These are phyloP conservation scores for Cheilosia soror DNA, from an alignment of 2,888 invertebrate species.

Conservation along the genomic window DNA sequence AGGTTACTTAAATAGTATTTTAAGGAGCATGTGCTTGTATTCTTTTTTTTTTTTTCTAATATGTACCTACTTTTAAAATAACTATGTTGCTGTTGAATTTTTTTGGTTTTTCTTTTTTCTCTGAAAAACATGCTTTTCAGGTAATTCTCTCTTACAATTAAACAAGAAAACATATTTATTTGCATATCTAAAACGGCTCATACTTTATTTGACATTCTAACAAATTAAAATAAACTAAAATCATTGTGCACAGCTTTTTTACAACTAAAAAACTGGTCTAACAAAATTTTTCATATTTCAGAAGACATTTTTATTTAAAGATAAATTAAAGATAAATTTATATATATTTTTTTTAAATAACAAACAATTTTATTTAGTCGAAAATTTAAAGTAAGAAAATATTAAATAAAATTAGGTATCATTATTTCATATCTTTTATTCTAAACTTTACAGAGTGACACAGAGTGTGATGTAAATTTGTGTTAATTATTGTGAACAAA, in stretches of 20 bases:
- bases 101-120: neutral
- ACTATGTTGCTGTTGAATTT: slow-evolving; percentile 3
- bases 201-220: slow-evolving; percentile 14
- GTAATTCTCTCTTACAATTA: neutral
- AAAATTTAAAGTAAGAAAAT: slow-evolving; percentile 18
- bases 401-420: slow-evolving; percentile 52
- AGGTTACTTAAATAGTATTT: neutral
- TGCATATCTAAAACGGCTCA: neutral
- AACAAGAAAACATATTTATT: slow-evolving; percentile 6
- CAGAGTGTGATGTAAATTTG: neutral
- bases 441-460: slow-evolving; percentile 26
- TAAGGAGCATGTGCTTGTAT: slow-evolving; percentile 31
- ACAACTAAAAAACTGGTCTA: neutral
- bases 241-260: slow-evolving; percentile 76
- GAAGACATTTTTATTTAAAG: slow-evolving; percentile 7
- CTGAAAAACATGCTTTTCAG: slow-evolving; percentile 9
- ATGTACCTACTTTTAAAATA: neutral
- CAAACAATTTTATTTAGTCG: slow-evolving; percentile 1
- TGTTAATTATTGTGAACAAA: neutral
- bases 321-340: slow-evolving; percentile 9
- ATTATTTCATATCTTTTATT: slow-evolving; percentile 60
- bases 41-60: slow-evolving; percentile 8
- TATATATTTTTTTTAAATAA: slow-evolving; percentile 10
- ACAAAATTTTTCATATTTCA: slow-evolving; percentile 33
- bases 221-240: slow-evolving; percentile 54